Base-by-base conservation (phyloP, 2,888 invertebrate species). In the Leptinotarsa tumamoca region DNA sequence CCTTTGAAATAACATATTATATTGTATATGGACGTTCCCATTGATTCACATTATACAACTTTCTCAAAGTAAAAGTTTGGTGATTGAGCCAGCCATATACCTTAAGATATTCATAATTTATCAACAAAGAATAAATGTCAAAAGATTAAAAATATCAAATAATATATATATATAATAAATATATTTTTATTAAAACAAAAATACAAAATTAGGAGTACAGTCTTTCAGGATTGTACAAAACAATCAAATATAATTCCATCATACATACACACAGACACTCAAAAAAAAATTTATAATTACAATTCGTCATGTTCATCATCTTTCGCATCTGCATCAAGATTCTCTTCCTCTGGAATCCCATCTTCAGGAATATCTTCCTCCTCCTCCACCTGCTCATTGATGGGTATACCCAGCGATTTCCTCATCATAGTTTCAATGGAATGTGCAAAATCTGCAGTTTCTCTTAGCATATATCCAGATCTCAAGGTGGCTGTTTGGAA, bases 401-500 rank as follows among this genome's bases (percentile, higher is more conserved):
- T 85, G 58, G 95, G 90, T 81, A 97, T 91, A 23, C 96, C 96
- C 21, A 97, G 89, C 18, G 94, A 91, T 84, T 92, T 92, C 84
- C 94, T 91, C 93, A 99, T 94, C 93, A 99, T 95, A 77, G 90
- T 90, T 88, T 99, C 99, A 73, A 99, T 95, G 79, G 95, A 92
- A 69, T 94, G 94, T 0, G 98, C 98, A 90, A 99, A 98, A 80
- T 94, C 94, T 4, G 94, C 91, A 0, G 96, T 94, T 87, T 97
- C 97, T 80, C 91, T 91, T 75, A 99, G 91, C 93, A 95, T 93
- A 89, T 93, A 99, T n/a, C 99, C 99, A 4, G 98, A 98, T 61
- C 97, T 90, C 71, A 98, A 90, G 2, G 97, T 98, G 14, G 98
- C 98, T 15, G 97, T 96, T 87, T 95, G 94, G 91, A 95, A 96